A percentile compares a stretch with the other conserved stretches of the same genome.
These are phyloP conservation scores for Sussaba pulchella DNA, from an alignment of 2,888 invertebrate species.

Conservation along the genomic window DNA sequence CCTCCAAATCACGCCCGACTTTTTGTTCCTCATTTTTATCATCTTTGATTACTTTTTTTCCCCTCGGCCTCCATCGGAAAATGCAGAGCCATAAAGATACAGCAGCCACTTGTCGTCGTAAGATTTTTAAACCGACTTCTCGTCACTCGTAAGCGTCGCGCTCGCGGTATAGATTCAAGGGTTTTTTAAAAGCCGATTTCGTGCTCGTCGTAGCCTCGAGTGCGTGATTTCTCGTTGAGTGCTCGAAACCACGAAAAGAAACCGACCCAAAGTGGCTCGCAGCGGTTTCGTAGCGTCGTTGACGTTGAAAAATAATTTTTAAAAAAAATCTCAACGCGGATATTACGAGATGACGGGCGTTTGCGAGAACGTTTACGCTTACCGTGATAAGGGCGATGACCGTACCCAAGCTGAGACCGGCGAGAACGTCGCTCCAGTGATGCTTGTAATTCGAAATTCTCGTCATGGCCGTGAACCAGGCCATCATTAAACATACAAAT, in stretches of 20 bases:
- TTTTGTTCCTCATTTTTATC: conserved; percentile 3
- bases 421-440: conserved; percentile 98
- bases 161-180: conserved; percentile 7
- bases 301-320: no score
- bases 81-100: conserved; percentile 19
- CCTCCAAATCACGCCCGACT: no score
- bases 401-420: conserved; percentile 91
- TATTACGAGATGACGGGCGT: no score
- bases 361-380: no score
- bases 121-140: conserved; percentile 30
- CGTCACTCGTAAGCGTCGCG: conserved; percentile 33
- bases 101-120: conserved; percentile 40
- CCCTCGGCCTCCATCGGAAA: no score
- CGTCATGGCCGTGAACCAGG: conserved; percentile 95
- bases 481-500: conserved; percentile 91
- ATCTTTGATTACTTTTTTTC: no score
- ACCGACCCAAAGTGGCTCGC: no score
- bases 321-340: conserved; percentile 28
- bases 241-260: no score
- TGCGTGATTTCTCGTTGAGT: no score
- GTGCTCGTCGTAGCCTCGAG: no score
- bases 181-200: no score
- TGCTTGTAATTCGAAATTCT: conserved; percentile 98
- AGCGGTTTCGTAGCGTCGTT: no score
- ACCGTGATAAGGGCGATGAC: conserved; percentile 90